Conservation (phyloP, 2,888 invertebrate species). For the Folsomia manolachei region DNA sequence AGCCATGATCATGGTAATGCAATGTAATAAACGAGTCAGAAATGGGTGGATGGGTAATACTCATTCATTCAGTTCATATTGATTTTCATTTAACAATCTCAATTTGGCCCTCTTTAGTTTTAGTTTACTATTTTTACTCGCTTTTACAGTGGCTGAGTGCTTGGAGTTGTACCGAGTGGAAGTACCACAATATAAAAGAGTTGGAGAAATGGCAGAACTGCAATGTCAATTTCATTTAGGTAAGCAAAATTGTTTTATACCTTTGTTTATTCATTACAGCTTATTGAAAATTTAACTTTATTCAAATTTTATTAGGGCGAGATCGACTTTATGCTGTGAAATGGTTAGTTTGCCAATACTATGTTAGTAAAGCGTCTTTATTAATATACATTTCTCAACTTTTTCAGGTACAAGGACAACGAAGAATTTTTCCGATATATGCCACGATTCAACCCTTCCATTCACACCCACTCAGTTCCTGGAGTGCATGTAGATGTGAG, state of each 20-base stretch:
- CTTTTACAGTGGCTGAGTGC: slow-evolving; percentile 46
- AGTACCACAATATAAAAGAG: slow-evolving; percentile 64
- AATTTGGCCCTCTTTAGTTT: too few species aligned
- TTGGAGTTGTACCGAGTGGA: slow-evolving; percentile 63
- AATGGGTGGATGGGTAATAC: slow-evolving; percentile 9
- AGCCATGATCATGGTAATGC: slow-evolving; percentile 3
- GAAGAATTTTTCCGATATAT: slow-evolving; percentile 75
- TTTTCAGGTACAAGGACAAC: slow-evolving; percentile 64
- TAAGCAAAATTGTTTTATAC: too few species aligned
- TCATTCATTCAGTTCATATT: slow-evolving; percentile 18
- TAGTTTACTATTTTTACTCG: neutral
- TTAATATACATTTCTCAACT: slow-evolving; percentile 32
- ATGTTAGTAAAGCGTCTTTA: too few species aligned
- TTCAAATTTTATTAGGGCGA: too few species aligned
- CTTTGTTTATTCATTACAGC: too few species aligned
- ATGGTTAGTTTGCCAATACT: too few species aligned
- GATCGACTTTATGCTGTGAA: slow-evolving; percentile 74
- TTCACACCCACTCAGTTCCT: slow-evolving; percentile 68
- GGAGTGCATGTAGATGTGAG: slow-evolving; percentile 70
- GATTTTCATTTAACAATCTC: slow-evolving; percentile 32
- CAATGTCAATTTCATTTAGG: slow-evolving; percentile 68
- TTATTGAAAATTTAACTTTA: too few species aligned
- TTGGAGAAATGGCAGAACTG: slow-evolving; percentile 61
- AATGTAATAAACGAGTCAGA: too few species aligned
- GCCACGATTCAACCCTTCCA: slow-evolving; percentile 67